A percentile compares a stretch with the other conserved stretches of the same genome.
phyloP scores from a whole-genome alignment of 2,113 vertebrate species.

The Arenaria interpres region DNA sequence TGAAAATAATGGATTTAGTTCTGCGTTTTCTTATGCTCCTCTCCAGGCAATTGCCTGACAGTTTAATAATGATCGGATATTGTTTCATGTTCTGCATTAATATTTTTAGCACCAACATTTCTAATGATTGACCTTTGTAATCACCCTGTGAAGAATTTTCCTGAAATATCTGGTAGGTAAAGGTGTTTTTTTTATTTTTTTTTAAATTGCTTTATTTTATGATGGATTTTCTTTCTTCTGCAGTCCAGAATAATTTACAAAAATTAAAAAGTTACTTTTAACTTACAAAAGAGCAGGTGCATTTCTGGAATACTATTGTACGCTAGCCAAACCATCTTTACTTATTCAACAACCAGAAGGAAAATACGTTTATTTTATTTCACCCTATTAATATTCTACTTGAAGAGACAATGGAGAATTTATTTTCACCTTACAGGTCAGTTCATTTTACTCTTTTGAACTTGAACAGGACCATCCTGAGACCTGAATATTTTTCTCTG shows the following conservation, averaged over 20 bases:
- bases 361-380: background rate
- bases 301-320: background rate
- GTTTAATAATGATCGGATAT: slow-evolving; percentile 21
- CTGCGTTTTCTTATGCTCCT: slow-evolving; percentile 30
- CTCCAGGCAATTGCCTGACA: slow-evolving; percentile 13
- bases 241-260: background rate
- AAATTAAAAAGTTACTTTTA: background rate
- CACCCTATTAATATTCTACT: background rate
- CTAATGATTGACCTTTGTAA: background rate
- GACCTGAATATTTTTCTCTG: background rate
- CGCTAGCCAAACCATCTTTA: background rate
- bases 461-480: background rate
- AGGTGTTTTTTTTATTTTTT: background rate
- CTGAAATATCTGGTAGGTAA: background rate
- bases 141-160: background rate
- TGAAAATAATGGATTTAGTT: slow-evolving; percentile 20
- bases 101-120: slow-evolving; percentile 43
- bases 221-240: background rate
- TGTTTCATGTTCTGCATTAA: slow-evolving; percentile 17
- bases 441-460: background rate
- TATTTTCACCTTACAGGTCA: background rate
- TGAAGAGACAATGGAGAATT: background rate
- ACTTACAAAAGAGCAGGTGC: background rate
- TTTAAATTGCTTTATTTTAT: background rate
- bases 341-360: background rate